Base-by-base conservation (phyloP, 1,140 invertebrate species). In the Drosophila oshimai region DNA sequence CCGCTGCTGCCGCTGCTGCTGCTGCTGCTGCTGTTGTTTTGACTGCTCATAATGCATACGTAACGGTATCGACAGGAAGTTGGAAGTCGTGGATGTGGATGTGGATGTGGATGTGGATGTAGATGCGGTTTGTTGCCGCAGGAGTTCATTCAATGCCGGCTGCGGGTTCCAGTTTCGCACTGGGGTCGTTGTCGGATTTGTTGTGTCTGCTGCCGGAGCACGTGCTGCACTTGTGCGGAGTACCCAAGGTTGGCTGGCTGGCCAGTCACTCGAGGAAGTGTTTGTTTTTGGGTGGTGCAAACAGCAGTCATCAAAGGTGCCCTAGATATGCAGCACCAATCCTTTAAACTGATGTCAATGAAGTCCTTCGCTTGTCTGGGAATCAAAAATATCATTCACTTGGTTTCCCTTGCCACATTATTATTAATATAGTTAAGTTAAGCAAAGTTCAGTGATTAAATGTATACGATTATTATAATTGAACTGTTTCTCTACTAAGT, bases 61-160 rank as follows among this genome's bases (percentile, higher is more conserved):
- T 81, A 81, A 81, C 78, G 78, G 78, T 83, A 81, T 77, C 78
- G 78, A 73, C 78, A 83, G 78, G 78, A 81, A 81, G 78, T 81
- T 47, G n/a, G n/a, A n/a, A n/a, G 37, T 42, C 22, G 44, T 46
- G 12, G 28, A 18, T n/a, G 31, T 53, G 22, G 50, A 54, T 26
- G 37, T 44, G 13, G 49, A 26, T 36, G 36, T 13, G 29, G 17
- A 17, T 34, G 65, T 17, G 62, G 49, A 7, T 41, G 65, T 31
- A 15, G 47, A 22, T 26, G 55, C 26, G 28, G 69, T 12, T 31
- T 53, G 54, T 29, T 28, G 61, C 34, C 50, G 12, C 74, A 72
- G 74, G 37, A 76, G 74, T 77, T 77, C 74, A 76, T 72, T 72
- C 67, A 78, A 76, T 75, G 73, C 61, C 74, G 74, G 61, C 47